These are phyloP conservation scores for Bostrychus sinensis DNA, from an alignment of 2,113 vertebrate species.

Conservation along the genomic window DNA sequence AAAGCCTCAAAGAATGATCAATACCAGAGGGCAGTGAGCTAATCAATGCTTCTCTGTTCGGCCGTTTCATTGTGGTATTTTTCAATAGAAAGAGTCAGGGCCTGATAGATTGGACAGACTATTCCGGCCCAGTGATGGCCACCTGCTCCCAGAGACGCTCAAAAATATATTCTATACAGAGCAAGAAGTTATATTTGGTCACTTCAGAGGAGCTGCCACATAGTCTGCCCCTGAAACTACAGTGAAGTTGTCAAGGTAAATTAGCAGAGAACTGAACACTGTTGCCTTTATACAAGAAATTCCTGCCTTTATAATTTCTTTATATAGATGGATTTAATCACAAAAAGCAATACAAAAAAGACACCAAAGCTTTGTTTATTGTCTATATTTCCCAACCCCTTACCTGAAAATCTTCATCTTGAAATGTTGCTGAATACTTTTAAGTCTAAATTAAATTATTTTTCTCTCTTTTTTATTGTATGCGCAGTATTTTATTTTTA, in stretches of 20 bases:
- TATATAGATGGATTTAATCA: too few species aligned
- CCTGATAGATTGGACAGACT: slow-evolving; percentile 62
- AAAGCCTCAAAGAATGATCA: slow-evolving; percentile 28
- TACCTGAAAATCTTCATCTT: too few species aligned
- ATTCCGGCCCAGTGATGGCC: slow-evolving; percentile 28
- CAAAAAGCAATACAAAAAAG: too few species aligned
- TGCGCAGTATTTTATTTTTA: too few species aligned
- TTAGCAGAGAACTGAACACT: background rate
- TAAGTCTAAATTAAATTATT: too few species aligned
- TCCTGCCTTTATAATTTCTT: too few species aligned
- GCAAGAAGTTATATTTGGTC: background rate
- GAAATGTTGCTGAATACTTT: too few species aligned
- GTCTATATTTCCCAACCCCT: too few species aligned
- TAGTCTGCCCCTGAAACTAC: background rate
- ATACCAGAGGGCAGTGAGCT: slow-evolving; percentile 27
- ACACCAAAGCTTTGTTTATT: too few species aligned
- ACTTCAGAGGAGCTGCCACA: background rate
- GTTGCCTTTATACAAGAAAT: too few species aligned
- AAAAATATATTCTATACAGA: background rate
- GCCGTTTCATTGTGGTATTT: slow-evolving; percentile 27
- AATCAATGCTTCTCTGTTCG: slow-evolving; percentile 40
- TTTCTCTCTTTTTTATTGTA: too few species aligned
- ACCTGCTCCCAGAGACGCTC: slow-evolving; percentile 49
- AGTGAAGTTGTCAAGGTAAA: background rate
- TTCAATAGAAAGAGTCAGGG: slow-evolving; percentile 42